phyloP scores from a whole-genome alignment of 2,113 vertebrate species.

The Podiceps cristatus region DNA sequence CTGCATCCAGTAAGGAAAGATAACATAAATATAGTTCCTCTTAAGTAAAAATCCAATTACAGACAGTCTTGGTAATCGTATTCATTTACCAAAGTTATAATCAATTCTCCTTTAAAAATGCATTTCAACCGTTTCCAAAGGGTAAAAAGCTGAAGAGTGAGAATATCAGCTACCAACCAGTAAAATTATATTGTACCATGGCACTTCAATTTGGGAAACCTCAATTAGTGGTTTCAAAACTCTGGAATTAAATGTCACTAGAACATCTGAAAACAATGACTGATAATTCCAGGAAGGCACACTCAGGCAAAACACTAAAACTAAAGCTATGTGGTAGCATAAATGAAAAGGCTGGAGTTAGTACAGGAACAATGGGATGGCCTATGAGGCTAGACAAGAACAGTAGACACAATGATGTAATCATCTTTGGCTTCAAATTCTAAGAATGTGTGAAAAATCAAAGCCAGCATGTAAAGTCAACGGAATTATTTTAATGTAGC shows the following conservation, averaged over 20 bases:
- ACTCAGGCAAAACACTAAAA: not conserved
- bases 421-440: not conserved
- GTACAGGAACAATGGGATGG: not conserved
- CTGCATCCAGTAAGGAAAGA: not conserved
- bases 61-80: not conserved
- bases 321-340: not conserved
- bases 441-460: not conserved
- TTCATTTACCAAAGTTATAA: slow-evolving; percentile 41
- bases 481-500: not conserved
- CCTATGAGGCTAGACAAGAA: not conserved
- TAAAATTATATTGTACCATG: not conserved
- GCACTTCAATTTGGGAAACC: slow-evolving; percentile 21
- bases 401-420: not conserved
- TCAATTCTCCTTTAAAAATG: slow-evolving; percentile 33
- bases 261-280: slow-evolving; percentile 16
- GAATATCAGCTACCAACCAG: not conserved
- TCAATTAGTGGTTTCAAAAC: slow-evolving; percentile 14
- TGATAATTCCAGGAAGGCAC: not conserved
- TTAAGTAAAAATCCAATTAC: slow-evolving; percentile 38
- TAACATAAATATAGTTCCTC: slow-evolving; percentile 21
- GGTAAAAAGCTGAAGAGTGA: not conserved
- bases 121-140: slow-evolving; percentile 10
- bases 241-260: slow-evolving; percentile 40
- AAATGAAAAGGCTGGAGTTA: not conserved
- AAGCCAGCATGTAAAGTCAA: not conserved